Percentiles rank a stretch among this genome's conserved stretches.
These are phyloP conservation scores for Campoplex capitator DNA, from an alignment of 2,888 invertebrate genomes.

Conservation along the genomic window DNA sequence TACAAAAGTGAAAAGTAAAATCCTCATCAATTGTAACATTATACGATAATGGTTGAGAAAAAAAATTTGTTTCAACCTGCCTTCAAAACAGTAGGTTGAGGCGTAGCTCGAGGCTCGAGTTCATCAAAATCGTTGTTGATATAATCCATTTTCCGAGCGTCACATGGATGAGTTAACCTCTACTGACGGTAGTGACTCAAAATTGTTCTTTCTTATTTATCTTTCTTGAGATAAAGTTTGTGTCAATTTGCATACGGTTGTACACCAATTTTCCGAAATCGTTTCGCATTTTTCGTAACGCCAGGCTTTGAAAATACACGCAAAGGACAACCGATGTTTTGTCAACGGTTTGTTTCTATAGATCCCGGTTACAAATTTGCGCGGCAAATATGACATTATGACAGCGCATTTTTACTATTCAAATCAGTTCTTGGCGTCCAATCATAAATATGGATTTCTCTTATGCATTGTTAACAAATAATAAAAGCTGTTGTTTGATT, in stretches of 20 bases:
- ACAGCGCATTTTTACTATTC: neutral
- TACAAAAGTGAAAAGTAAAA: neutral
- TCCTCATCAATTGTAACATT: neutral
- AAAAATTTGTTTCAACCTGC: slow-evolving; percentile 15
- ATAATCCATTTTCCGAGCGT: slow-evolving; percentile 70
- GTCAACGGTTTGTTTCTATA: neutral
- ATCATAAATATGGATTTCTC: neutral
- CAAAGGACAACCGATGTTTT: slow-evolving; percentile 85
- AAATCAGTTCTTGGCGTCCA: neutral
- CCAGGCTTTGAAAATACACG: slow-evolving; percentile 59
- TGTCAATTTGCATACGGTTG: neutral
- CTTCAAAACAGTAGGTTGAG: slow-evolving; percentile 71
- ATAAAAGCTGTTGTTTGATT: neutral
- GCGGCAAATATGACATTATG: slow-evolving; percentile 6
- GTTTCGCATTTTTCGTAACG: neutral
- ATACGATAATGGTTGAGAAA: neutral
- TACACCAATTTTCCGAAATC: neutral
- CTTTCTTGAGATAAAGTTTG: neutral
- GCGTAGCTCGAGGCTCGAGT: slow-evolving; percentile 78
- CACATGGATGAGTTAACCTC: slow-evolving; percentile 50
- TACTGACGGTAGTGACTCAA: neutral
- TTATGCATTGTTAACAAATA: neutral
- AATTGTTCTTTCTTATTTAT: neutral
- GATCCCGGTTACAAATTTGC: neutral
- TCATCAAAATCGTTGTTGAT: slow-evolving; percentile 74